phyloP scores from a whole-genome alignment of 2,797 vertebrate species.

The Hypotaenidia okinawae region DNA sequence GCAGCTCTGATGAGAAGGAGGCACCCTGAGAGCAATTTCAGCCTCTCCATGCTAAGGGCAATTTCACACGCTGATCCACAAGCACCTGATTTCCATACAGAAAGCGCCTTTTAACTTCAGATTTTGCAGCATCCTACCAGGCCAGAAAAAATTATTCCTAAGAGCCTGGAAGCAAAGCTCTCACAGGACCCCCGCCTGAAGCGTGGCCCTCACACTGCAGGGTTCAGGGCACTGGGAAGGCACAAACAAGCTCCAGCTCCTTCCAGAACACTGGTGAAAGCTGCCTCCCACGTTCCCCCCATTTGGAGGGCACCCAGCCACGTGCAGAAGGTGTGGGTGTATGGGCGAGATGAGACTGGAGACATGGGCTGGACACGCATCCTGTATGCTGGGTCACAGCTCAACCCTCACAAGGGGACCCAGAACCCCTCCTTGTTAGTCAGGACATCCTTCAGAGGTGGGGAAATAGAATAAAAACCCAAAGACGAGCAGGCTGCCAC shows the following conservation, averaged over 20 bases:
- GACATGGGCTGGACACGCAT: accelerated
- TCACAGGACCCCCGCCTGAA: not conserved
- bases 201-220: accelerated
- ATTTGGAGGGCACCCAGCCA: not conserved
- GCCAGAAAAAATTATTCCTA: not conserved
- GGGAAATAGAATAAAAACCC: not conserved
- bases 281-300: accelerated
- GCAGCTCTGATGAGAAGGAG: conserved; percentile 33
- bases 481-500: not conserved
- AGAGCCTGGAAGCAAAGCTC: not conserved
- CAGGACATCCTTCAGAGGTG: not conserved
- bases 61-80: conserved; percentile 11
- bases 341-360: accelerated
- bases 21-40: conserved; percentile 25
- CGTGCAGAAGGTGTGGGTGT: not conserved
- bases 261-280: not conserved
- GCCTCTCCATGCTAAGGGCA: not conserved
- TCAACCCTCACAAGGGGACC: not conserved
- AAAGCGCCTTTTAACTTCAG: not conserved
- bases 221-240: not conserved
- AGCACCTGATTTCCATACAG: conserved; percentile 6
- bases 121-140: not conserved
- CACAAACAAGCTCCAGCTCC: not conserved
- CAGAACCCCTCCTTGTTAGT: not conserved
- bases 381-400: not conserved